These are phyloP conservation scores for Nansenia antarctica DNA, from an alignment of 2,113 vertebrate species.

Conservation along the genomic window DNA sequence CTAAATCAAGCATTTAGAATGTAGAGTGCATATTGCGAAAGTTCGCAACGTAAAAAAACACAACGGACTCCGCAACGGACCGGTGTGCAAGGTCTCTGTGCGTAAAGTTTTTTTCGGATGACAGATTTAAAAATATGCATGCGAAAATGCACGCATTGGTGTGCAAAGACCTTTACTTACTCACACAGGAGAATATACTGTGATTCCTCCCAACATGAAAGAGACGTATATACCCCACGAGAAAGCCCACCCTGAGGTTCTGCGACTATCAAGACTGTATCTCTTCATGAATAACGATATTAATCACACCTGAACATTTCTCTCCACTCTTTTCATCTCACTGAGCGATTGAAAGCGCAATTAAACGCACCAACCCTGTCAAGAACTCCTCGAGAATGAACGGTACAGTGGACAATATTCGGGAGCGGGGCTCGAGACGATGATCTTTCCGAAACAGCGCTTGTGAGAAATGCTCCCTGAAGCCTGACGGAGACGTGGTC, in stretches of 20 bases:
- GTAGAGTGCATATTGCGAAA: too few species aligned
- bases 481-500: slow-evolving; percentile 47
- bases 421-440: slow-evolving; percentile 40
- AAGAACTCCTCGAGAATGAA: not conserved
- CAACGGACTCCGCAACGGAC: too few species aligned
- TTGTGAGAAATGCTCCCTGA: slow-evolving; percentile 31
- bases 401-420: slow-evolving; percentile 40
- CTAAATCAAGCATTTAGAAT: too few species aligned
- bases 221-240: slow-evolving; percentile 7
- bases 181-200: slow-evolving; percentile 16
- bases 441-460: slow-evolving; percentile 31
- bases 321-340: slow-evolving; percentile 58
- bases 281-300: slow-evolving; percentile 35
- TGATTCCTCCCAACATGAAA: slow-evolving; percentile 50
- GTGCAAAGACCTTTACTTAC: too few species aligned
- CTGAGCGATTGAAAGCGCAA: slow-evolving; percentile 32
- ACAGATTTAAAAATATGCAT: too few species aligned
- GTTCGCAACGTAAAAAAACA: too few species aligned
- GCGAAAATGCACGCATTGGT: too few species aligned
- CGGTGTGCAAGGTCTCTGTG: too few species aligned
- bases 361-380: not conserved
- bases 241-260: slow-evolving; percentile 28
- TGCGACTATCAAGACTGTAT: slow-evolving; percentile 23
- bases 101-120: too few species aligned
- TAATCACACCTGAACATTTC: slow-evolving; percentile 63